phyloP scores from a whole-genome alignment of 1,140 invertebrate genomes.

The Drosophila grimshawi region DNA sequence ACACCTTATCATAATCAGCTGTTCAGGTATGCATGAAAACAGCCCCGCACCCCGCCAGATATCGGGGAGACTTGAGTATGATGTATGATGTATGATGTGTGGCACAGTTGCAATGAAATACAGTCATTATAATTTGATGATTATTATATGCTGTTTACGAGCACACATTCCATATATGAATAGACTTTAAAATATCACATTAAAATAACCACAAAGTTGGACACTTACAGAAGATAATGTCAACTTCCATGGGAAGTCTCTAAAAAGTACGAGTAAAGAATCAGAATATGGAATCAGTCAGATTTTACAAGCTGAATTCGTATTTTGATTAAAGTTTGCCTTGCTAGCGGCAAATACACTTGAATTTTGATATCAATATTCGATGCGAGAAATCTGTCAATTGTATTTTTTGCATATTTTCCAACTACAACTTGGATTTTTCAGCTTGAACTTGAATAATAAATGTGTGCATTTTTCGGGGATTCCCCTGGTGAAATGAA shows the following conservation, averaged over 20 bases:
- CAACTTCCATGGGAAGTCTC: too few relatives aligned
- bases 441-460: slow-evolving; percentile 25
- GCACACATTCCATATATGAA: slow-evolving; percentile 4
- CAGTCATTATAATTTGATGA: slow-evolving; percentile 57
- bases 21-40: slow-evolving; percentile 73
- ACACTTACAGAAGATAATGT: neutral
- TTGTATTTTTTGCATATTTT: neutral
- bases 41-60: neutral
- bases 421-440: slow-evolving; percentile 22
- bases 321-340: too few relatives aligned
- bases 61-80: slow-evolving; percentile 48
- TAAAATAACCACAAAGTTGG: neutral
- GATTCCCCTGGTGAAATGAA: slow-evolving; percentile 44
- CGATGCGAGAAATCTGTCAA: neutral
- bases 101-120: slow-evolving; percentile 65
- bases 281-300: neutral
- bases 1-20: slow-evolving; percentile 37
- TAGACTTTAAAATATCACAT: slow-evolving; percentile 17
- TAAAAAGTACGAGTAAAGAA: neutral
- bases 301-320: too few relatives aligned
- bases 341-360: too few relatives aligned
- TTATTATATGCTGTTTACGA: slow-evolving; percentile 41
- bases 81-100: slow-evolving; percentile 81
- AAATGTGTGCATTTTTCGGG: neutral
- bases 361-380: neutral